Percentiles rank a stretch among this genome's conserved stretches.
Conservation (phyloP, 2,888 invertebrate genomes). For the Thereva nobilitata region DNA sequence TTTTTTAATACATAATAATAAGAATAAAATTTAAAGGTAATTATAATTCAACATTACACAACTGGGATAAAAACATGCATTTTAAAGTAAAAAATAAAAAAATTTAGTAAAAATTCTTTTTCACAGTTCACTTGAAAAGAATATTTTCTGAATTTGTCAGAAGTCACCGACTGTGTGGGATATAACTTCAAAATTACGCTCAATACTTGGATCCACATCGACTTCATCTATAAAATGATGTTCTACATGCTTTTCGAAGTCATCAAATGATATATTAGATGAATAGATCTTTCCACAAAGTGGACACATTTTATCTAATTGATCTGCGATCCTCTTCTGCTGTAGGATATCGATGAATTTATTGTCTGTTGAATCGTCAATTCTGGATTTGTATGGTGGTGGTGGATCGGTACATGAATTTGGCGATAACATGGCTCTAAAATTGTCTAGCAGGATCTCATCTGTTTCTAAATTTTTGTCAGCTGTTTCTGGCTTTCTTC, state of each 20-base stretch:
- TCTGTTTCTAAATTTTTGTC: constrained; percentile 57
- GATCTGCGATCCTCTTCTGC: constrained; percentile 52
- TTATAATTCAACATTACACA: no score
- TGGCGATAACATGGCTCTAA: constrained; percentile 1
- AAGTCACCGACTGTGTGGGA: constrained; percentile 57
- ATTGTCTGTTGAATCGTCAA: constrained; percentile 16
- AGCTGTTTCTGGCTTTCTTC: constrained; percentile 55
- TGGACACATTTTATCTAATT: constrained; percentile 68
- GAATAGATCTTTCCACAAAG: constrained; percentile 71
- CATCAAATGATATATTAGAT: constrained; percentile 63
- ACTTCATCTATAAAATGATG: constrained; percentile 71
- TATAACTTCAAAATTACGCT: constrained; percentile 62
- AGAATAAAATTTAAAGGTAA: no score
- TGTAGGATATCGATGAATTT: constrained; percentile 54
- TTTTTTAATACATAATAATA: no score
- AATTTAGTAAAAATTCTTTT: not conserved
- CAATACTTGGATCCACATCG: constrained; percentile 59
- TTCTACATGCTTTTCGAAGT: constrained; percentile 77
- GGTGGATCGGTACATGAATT: not conserved
- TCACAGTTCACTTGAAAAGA: constrained; percentile 53
- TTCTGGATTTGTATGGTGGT: not conserved
- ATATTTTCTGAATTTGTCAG: constrained; percentile 54
- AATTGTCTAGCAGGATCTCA: constrained; percentile 42
- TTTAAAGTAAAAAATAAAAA: constrained; percentile 3
- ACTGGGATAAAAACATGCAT: not conserved